phyloP scores from a whole-genome alignment of 2,888 invertebrate genomes.

The Hirtodrosophila histrioides region DNA sequence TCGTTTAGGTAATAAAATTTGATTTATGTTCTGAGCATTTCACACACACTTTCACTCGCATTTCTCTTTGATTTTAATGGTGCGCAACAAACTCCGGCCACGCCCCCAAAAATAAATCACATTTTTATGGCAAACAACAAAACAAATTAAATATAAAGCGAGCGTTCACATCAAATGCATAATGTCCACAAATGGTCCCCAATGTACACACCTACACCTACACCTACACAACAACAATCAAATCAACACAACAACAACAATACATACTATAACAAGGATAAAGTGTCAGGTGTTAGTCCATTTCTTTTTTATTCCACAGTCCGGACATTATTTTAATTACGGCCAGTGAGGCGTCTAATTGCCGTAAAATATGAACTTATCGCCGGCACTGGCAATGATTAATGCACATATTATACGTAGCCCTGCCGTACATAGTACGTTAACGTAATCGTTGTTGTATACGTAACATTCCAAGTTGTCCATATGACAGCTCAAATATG shows the following conservation, averaged over 20 bases:
- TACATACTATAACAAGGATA: slow-evolving; percentile 23
- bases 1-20: slow-evolving; percentile 76
- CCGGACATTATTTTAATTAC: slow-evolving; percentile 34
- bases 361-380: slow-evolving; percentile 51
- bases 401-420: slow-evolving; percentile 26
- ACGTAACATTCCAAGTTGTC: slow-evolving; percentile 7
- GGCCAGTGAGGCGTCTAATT: slow-evolving; percentile 53
- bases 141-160: slow-evolving; percentile 41
- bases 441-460: neutral
- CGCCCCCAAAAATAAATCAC: slow-evolving; percentile 36
- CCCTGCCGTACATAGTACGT: slow-evolving; percentile 1
- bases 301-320: slow-evolving; percentile 15
- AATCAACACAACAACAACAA: slow-evolving; percentile 25
- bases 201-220: too few species aligned
- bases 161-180: slow-evolving; percentile 26
- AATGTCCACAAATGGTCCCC: slow-evolving; percentile 46
- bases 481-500: slow-evolving; percentile 11
- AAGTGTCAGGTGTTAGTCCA: slow-evolving; percentile 36
- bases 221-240: slow-evolving; percentile 32
- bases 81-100: slow-evolving; percentile 18
- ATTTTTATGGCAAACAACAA: slow-evolving; percentile 40
- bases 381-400: slow-evolving; percentile 30
- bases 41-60: slow-evolving; percentile 53
- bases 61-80: slow-evolving; percentile 57
- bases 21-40: slow-evolving; percentile 61